Conservation (phyloP, 2,797 vertebrate species). For the Myripristis jacobus region DNA sequence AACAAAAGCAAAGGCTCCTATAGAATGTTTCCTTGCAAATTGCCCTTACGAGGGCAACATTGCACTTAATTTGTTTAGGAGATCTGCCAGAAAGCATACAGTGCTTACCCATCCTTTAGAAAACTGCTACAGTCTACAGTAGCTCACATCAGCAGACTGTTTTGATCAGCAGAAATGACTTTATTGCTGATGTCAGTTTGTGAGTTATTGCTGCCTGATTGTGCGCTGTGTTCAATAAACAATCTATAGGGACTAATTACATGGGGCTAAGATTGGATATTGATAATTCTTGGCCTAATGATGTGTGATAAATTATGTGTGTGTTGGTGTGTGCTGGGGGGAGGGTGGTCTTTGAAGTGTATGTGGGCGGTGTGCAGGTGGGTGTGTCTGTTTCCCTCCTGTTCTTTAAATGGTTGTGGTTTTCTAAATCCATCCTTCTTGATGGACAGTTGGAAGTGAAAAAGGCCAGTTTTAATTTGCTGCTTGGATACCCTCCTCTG, state of each 20-base stretch:
- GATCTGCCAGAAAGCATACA: slow-evolving; percentile 20
- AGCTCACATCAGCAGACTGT: slow-evolving; percentile 36
- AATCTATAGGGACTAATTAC: slow-evolving; percentile 78
- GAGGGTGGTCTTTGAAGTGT: slow-evolving; percentile 8
- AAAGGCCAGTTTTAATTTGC: slow-evolving; percentile 84
- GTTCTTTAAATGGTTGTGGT: slow-evolving; percentile 50
- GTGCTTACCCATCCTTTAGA: slow-evolving; percentile 28
- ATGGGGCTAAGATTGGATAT: slow-evolving; percentile 65
- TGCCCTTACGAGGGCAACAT: slow-evolving; percentile 26
- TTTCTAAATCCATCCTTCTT: slow-evolving; percentile 75
- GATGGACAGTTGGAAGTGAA: slow-evolving; percentile 83
- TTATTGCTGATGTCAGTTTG: slow-evolving; percentile 64
- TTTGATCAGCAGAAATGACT: slow-evolving; percentile 64
- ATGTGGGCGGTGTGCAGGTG: slow-evolving; percentile 31
- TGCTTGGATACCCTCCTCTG: slow-evolving; percentile 78
- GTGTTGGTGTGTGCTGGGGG: slow-evolving; percentile 19
- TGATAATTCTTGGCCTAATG: slow-evolving; percentile 64
- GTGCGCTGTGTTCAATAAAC: slow-evolving; percentile 58
- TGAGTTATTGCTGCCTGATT: slow-evolving; percentile 63
- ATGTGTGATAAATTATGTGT: slow-evolving; percentile 50
- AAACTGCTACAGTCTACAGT: slow-evolving; percentile 23
- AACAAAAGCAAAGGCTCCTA: slow-evolving; percentile 20
- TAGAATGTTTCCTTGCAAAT: slow-evolving; percentile 22
- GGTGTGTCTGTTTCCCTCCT: slow-evolving; percentile 47
- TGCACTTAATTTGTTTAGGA: slow-evolving; percentile 30